Percentiles rank a stretch among this genome's conserved stretches.
Evolutionary conservation across 2,113 vertebrate species (phyloP).

Genomic region (Psilopsiagon aymara): DNA sequence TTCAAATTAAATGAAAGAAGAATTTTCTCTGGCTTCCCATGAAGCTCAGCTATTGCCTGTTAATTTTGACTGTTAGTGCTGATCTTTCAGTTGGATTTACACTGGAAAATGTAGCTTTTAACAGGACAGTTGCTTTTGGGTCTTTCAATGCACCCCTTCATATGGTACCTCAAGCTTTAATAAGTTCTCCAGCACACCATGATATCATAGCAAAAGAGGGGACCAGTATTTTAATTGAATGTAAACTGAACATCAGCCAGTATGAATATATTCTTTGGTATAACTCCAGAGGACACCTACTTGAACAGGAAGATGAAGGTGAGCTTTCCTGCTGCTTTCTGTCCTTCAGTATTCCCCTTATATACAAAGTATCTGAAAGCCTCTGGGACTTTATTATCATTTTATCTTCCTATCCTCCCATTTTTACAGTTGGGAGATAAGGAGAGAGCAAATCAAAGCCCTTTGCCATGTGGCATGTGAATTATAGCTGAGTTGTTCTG

Average conservation of each 20-base stretch:
- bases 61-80: conserved; percentile 60
- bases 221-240: conserved; percentile 81
- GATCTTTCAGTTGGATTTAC: conserved; percentile 56
- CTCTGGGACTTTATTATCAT: neutral
- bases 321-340: conserved; percentile 39
- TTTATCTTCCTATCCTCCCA: neutral
- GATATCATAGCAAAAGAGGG: conserved; percentile 88
- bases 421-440: neutral
- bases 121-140: conserved; percentile 2
- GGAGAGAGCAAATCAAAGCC: neutral
- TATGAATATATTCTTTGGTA: conserved; percentile 83
- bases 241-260: conserved; percentile 79
- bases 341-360: neutral
- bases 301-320: conserved; percentile 75
- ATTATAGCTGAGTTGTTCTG: neutral
- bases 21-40: conserved; percentile 65
- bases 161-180: conserved; percentile 28
- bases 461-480: neutral
- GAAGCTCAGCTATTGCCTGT: conserved; percentile 75
- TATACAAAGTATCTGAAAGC: neutral
- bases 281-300: conserved; percentile 84
- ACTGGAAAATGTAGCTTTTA: conserved; percentile 69
- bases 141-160: conserved; percentile 64
- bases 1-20: conserved; percentile 63
- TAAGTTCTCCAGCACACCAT: conserved; percentile 56